Conservation (phyloP, 2,113 vertebrate genomes). For the Myocastor coypus region DNA sequence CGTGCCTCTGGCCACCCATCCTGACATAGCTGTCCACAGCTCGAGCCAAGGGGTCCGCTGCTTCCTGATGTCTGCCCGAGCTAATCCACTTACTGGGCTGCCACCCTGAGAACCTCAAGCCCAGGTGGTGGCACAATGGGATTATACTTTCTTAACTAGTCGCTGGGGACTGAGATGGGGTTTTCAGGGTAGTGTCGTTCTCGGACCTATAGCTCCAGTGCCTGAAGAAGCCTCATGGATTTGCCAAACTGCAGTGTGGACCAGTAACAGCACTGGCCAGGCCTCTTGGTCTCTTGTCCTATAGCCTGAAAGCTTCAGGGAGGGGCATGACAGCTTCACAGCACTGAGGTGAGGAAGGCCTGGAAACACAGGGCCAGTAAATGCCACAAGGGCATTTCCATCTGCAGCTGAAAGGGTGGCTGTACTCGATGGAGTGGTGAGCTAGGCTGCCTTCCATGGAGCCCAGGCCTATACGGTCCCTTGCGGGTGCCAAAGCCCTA, state of each 20-base stretch:
- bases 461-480: no score
- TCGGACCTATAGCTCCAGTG: fast-evolving
- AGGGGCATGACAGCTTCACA: neutral
- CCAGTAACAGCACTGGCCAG: no score
- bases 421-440: no score
- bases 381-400: neutral
- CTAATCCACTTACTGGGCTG: neutral
- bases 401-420: neutral
- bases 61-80: neutral
- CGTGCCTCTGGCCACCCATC: neutral
- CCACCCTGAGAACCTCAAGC: neutral
- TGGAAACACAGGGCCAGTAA: no score
- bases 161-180: neutral
- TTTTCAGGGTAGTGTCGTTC: fast-evolving
- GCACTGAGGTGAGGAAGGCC: neutral
- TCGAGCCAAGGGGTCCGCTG: neutral
- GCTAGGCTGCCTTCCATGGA: neutral
- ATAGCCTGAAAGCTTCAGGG: neutral
- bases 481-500: neutral
- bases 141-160: neutral
- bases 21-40: neutral
- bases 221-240: neutral
- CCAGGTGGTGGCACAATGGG: neutral
- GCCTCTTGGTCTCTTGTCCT: no score
- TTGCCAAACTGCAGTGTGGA: neutral